Percentiles rank a stretch among this genome's conserved stretches.
Conservation (phyloP, 2,888 invertebrate genomes). For the Aradus depressus region DNA sequence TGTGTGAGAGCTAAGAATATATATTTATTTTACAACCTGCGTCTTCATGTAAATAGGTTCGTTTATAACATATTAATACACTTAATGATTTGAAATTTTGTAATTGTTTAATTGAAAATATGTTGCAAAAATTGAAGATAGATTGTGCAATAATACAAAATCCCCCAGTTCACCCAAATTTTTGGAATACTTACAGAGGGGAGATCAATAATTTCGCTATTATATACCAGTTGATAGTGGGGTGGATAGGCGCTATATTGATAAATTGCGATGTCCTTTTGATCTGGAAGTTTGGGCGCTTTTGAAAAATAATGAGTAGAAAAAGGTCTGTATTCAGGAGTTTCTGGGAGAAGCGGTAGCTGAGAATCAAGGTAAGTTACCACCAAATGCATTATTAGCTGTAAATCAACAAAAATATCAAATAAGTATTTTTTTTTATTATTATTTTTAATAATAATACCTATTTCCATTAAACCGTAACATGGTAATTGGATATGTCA, state of each 20-base stretch:
- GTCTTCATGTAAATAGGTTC: too few species aligned
- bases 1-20: too few species aligned
- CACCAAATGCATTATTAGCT: constrained; percentile 71
- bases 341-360: constrained; percentile 44
- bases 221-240: constrained; percentile 55
- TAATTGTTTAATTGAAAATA: too few species aligned
- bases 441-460: too few species aligned
- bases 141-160: too few species aligned
- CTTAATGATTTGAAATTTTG: too few species aligned
- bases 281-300: constrained; percentile 40
- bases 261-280: constrained; percentile 48
- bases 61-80: too few species aligned
- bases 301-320: constrained; percentile 43
- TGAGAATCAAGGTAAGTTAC: constrained; percentile 75
- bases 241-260: constrained; percentile 55
- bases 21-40: too few species aligned
- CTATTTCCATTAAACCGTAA: too few species aligned
- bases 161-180: too few species aligned
- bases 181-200: constrained; percentile 47
- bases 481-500: too few species aligned
- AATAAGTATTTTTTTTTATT: neutral
- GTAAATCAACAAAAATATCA: constrained; percentile 28
- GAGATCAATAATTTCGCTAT: constrained; percentile 54
- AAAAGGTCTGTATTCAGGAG: constrained; percentile 55
- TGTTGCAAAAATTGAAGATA: too few species aligned